These are phyloP conservation scores for Agapornis roseicollis DNA, from an alignment of 2,113 vertebrate genomes.

Conservation along the genomic window DNA sequence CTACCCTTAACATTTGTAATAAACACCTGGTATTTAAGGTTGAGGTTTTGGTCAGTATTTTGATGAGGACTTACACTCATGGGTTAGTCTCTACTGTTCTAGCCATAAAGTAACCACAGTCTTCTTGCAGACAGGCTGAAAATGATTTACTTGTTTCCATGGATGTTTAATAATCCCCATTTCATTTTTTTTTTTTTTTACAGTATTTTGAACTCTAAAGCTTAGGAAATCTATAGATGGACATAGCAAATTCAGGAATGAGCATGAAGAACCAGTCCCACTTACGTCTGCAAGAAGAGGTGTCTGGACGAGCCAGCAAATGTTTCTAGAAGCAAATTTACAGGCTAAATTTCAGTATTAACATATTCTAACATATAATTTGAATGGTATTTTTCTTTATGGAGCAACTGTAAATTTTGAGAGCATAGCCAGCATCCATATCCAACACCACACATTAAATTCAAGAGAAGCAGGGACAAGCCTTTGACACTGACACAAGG, in stretches of 20 bases:
- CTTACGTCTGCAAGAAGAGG: neutral
- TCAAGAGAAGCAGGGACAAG: neutral
- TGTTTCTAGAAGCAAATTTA: neutral
- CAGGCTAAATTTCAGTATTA: neutral
- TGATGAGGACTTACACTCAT: neutral
- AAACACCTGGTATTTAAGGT: neutral
- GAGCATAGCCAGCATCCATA: neutral
- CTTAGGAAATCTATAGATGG: neutral
- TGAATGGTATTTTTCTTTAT: neutral
- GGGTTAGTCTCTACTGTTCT: neutral
- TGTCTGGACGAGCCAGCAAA: neutral
- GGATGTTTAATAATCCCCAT: neutral
- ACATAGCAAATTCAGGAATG: neutral
- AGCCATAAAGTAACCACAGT: neutral
- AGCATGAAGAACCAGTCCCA: neutral
- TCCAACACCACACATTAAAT: neutral
- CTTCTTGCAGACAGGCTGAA: neutral
- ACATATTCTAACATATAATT: neutral
- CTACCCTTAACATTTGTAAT: neutral
- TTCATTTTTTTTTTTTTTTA: neutral
- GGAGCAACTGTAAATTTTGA: neutral
- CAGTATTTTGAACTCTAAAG: neutral
- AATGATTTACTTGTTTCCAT: neutral
- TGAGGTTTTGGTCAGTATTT: neutral
- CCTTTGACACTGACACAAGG: slow-evolving; percentile 14